Percentiles rank a stretch among this genome's conserved stretches.
Conservation (phyloP, 2,113 vertebrate species). For the Sinosuthora webbiana region DNA sequence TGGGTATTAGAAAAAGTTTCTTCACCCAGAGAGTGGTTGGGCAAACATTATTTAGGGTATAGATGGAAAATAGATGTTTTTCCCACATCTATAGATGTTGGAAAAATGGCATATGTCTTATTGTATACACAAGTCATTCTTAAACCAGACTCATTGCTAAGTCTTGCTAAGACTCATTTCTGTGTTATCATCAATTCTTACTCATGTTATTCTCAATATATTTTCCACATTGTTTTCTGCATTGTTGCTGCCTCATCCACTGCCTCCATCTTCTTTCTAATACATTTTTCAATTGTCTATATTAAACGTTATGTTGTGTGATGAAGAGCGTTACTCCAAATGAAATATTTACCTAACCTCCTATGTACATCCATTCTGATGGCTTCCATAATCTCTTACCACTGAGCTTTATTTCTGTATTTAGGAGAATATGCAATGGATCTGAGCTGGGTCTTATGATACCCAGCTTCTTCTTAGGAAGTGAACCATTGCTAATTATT, state of each 20-base stretch:
- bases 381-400: not conserved
- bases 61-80: not conserved
- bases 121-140: not conserved
- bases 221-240: not conserved
- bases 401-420: not conserved
- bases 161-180: not conserved
- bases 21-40: not conserved
- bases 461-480: not conserved
- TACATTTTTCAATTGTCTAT: not conserved
- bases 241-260: not conserved
- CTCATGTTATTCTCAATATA: not conserved
- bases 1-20: not conserved
- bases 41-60: not conserved
- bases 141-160: not conserved
- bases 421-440: not conserved
- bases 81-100: not conserved
- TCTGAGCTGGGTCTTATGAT: not conserved
- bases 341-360: not conserved
- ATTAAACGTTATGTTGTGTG: not conserved
- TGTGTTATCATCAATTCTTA: not conserved
- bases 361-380: not conserved
- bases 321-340: not conserved
- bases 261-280: not conserved
- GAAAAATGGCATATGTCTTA: not conserved
- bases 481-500: not conserved